phyloP scores from a whole-genome alignment of 1,140 invertebrate species.

The Limonius californicus region DNA sequence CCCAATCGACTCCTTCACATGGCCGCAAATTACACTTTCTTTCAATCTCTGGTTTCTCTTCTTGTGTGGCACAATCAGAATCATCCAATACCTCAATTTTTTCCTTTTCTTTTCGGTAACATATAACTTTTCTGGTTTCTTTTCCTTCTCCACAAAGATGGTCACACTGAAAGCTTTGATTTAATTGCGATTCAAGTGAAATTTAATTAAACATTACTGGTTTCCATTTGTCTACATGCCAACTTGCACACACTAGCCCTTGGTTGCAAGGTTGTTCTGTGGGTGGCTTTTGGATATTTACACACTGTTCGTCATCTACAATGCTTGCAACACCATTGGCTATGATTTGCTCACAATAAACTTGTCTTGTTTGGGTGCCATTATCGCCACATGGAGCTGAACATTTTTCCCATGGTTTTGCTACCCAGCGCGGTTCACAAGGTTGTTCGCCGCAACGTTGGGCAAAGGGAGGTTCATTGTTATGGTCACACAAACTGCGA shows the following conservation, averaged over 20 bases:
- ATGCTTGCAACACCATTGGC: conserved; percentile 59
- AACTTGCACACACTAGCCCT: conserved; percentile 73
- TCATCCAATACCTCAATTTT: conserved; percentile 70
- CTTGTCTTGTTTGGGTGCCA: conserved; percentile 63
- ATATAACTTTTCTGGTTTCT: conserved; percentile 68
- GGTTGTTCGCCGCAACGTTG: conserved; percentile 71
- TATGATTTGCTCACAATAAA: conserved; percentile 75
- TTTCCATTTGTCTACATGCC: conserved; percentile 81
- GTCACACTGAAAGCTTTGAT: conserved; percentile 63
- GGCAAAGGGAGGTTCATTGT: conserved; percentile 61
- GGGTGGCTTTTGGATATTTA: conserved; percentile 65
- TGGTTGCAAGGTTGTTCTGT: conserved; percentile 70
- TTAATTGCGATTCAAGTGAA: not conserved
- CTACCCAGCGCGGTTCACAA: conserved; percentile 81
- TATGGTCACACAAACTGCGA: conserved; percentile 72
- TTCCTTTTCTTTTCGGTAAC: conserved; percentile 65
- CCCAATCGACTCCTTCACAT: conserved; percentile 91
- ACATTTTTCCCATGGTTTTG: conserved; percentile 79
- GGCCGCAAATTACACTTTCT: conserved; percentile 72
- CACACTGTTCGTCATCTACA: conserved; percentile 72
- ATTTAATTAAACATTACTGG: conserved; percentile 57
- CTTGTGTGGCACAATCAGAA: conserved; percentile 56
- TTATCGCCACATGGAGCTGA: conserved; percentile 75
- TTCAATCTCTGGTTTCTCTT: conserved; percentile 66
- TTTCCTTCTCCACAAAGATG: conserved; percentile 83